Conservation (phyloP, 2,797 vertebrate genomes). For the Mus minutoides region DNA sequence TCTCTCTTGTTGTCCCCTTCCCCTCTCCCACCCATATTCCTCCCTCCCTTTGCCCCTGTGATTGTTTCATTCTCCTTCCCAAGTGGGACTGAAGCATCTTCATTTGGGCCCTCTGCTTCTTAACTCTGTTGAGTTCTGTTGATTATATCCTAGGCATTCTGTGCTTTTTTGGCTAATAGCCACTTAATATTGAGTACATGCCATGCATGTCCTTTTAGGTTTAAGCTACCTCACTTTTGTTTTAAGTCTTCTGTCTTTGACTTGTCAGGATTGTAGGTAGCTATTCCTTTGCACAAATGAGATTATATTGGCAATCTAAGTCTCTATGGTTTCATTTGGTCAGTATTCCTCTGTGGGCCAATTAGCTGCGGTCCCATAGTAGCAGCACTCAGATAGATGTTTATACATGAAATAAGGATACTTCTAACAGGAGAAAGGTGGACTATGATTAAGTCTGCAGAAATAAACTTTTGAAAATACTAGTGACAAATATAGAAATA, state of each 20-base stretch:
- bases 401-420: not conserved
- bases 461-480: not conserved
- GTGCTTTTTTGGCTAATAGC: not conserved
- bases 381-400: not conserved
- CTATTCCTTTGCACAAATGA: slow-evolving; percentile 2
- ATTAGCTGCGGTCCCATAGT: slow-evolving; percentile 13
- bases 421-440: not conserved
- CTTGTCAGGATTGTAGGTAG: not conserved
- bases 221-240: not conserved
- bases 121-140: not conserved
- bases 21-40: not conserved
- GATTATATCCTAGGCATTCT: not conserved
- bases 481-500: slow-evolving; percentile 33
- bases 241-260: not conserved
- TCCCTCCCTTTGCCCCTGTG: not conserved
- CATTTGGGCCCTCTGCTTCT: not conserved
- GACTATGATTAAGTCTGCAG: not conserved
- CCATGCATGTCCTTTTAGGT: not conserved
- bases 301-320: not conserved
- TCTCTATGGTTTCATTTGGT: slow-evolving; percentile 57
- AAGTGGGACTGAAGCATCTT: not conserved
- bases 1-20: not conserved
- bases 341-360: slow-evolving; percentile 37
- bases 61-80: not conserved
- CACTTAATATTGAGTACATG: not conserved